Conservation (phyloP, 1,140 invertebrate genomes). For the Aphaenogaster ashmeadi region DNA sequence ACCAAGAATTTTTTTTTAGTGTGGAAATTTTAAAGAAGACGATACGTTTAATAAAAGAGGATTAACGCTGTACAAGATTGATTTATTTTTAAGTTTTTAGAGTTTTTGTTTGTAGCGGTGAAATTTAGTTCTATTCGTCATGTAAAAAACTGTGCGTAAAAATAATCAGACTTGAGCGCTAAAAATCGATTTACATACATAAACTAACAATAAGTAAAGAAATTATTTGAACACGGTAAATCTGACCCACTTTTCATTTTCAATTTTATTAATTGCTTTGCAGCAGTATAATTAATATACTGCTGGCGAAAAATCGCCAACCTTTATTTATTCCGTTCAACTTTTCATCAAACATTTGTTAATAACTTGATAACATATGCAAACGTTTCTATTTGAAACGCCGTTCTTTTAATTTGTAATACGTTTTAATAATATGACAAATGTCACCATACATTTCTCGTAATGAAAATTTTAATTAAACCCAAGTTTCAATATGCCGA, state of each 20-base stretch:
- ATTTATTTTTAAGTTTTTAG: not conserved
- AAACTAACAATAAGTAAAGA: not conserved
- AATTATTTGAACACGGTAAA: slow-evolving; percentile 23
- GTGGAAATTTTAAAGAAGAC: not conserved
- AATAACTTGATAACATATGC: slow-evolving; percentile 18
- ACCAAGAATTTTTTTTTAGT: too few species aligned
- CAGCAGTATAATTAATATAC: slow-evolving; percentile 25
- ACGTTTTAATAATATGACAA: slow-evolving; percentile 20
- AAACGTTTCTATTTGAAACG: not conserved
- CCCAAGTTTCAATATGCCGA: not conserved
- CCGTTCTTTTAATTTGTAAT: not conserved
- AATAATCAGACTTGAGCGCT: not conserved
- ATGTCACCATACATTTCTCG: not conserved
- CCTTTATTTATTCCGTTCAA: slow-evolving; percentile 26
- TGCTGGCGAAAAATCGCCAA: not conserved
- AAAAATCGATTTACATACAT: not conserved
- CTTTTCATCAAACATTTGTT: slow-evolving; percentile 14
- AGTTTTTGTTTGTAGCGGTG: not conserved
- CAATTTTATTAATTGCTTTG: slow-evolving; percentile 16
- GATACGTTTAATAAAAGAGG: not conserved
- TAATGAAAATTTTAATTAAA: slow-evolving; percentile 11
- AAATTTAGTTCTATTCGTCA: not conserved
- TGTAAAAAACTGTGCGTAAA: not conserved
- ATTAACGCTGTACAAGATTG: not conserved
- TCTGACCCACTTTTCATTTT: slow-evolving; percentile 12